Conservation (phyloP, 2,113 vertebrate species). For the Empidonax alnorum region DNA sequence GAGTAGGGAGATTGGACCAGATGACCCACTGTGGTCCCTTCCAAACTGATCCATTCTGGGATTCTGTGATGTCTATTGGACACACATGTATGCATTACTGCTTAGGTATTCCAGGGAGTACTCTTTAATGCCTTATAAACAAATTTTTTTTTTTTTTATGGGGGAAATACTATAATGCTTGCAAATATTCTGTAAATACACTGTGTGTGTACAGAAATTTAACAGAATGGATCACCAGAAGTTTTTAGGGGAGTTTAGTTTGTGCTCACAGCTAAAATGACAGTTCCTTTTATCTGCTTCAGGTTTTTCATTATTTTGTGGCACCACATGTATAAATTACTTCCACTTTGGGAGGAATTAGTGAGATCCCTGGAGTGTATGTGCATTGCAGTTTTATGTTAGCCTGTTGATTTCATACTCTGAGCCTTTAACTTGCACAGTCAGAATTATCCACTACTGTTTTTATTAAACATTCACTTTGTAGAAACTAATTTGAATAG, state of each 20-base stretch:
- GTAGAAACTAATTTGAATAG: neutral
- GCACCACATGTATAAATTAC: neutral
- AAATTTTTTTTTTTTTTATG: neutral
- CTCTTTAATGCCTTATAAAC: neutral
- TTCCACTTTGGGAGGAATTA: neutral
- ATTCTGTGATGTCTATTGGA: neutral
- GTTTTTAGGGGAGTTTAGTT: neutral
- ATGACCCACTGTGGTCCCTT: neutral
- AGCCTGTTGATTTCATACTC: neutral
- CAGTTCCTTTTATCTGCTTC: neutral
- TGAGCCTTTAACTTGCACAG: neutral
- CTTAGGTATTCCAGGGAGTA: neutral
- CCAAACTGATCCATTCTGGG: neutral
- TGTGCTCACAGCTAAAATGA: neutral
- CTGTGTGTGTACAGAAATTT: neutral
- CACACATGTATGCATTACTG: neutral
- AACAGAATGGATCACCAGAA: neutral
- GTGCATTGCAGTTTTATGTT: neutral
- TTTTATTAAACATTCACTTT: neutral
- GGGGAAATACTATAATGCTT: neutral
- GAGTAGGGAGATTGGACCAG: neutral
- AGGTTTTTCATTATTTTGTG: neutral
- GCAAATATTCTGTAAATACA: neutral
- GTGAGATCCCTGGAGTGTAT: neutral
- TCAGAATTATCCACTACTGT: neutral